phyloP scores from a whole-genome alignment of 2,888 invertebrate genomes.

The Mesorhabditis sp. region DNA sequence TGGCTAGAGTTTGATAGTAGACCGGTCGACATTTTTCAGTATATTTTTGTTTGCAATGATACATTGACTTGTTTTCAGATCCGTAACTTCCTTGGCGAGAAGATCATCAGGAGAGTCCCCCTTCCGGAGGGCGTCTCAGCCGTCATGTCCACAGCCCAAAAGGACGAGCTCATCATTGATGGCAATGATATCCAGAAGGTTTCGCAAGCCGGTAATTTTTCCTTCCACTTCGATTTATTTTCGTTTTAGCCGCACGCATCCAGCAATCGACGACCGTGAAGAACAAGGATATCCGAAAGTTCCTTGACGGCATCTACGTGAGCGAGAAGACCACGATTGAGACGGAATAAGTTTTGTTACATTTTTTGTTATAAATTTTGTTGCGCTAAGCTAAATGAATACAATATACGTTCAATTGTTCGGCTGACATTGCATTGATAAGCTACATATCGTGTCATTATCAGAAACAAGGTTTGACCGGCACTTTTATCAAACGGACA shows the following conservation, averaged over 20 bases:
- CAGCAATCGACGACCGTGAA: constrained; percentile 98
- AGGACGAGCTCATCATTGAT: constrained; percentile 94
- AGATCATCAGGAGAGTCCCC: constrained; percentile 86
- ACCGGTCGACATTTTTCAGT: background rate
- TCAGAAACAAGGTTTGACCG: no score
- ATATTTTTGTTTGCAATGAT: background rate
- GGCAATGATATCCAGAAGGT: constrained; percentile 94
- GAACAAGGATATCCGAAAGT: constrained; percentile 99
- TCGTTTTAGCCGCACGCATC: constrained; percentile 80
- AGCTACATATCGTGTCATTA: no score
- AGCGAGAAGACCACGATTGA: constrained; percentile 79
- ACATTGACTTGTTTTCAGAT: constrained; percentile 63
- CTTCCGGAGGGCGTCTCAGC: constrained; percentile 95
- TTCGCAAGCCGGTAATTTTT: constrained; percentile 76
- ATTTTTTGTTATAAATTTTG: constrained; percentile 15
- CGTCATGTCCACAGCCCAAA: constrained; percentile 83
- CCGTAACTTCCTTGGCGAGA: constrained; percentile 95
- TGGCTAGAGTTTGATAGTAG: constrained; percentile 4
- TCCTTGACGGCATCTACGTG: constrained; percentile 98
- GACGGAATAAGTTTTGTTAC: constrained; percentile 13
- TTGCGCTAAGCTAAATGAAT: background rate
- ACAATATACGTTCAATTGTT: no score
- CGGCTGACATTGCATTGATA: no score
- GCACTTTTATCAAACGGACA: no score
- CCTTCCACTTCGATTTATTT: background rate